Evolutionary conservation across 2,113 vertebrate genomes (phyloP).

Genomic region (Uria lomvia): DNA sequence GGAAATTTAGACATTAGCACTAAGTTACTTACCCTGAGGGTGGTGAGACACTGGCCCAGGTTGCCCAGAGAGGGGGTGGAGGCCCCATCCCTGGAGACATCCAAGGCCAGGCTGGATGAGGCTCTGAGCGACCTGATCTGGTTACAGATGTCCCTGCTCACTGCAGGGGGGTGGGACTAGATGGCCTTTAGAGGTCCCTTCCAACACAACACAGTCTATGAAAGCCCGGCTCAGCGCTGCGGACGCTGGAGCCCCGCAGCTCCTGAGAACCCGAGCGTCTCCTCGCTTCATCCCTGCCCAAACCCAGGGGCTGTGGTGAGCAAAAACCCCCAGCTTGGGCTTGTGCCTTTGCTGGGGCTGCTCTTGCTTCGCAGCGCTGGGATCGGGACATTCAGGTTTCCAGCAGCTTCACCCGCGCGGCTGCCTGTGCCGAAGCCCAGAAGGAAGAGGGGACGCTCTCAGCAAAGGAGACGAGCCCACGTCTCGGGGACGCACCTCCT

Average conservation of each 20-base stretch:
- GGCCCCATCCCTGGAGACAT: no score
- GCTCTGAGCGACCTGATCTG: no score
- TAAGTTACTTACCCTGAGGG: no score
- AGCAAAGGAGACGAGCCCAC: neutral
- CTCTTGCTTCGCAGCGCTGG: neutral
- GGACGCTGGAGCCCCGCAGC: neutral
- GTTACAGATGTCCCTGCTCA: no score
- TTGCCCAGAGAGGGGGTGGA: no score
- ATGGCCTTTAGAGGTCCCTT: no score
- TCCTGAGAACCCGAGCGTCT: fast-evolving
- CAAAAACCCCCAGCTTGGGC: neutral
- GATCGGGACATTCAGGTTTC: neutral
- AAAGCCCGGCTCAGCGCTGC: neutral
- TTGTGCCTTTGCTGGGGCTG: neutral
- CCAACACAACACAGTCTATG: no score
- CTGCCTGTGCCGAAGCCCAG: neutral
- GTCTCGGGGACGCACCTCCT: neutral
- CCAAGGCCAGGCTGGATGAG: no score
- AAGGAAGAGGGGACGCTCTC: neutral
- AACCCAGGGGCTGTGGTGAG: neutral
- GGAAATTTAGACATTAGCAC: no score
- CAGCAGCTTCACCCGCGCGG: fast-evolving
- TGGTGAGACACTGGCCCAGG: no score
- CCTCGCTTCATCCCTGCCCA: neutral
- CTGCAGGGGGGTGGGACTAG: no score